These are phyloP conservation scores for Ibidorhyncha struthersii DNA, from an alignment of 2,113 vertebrate species.

Conservation along the genomic window DNA sequence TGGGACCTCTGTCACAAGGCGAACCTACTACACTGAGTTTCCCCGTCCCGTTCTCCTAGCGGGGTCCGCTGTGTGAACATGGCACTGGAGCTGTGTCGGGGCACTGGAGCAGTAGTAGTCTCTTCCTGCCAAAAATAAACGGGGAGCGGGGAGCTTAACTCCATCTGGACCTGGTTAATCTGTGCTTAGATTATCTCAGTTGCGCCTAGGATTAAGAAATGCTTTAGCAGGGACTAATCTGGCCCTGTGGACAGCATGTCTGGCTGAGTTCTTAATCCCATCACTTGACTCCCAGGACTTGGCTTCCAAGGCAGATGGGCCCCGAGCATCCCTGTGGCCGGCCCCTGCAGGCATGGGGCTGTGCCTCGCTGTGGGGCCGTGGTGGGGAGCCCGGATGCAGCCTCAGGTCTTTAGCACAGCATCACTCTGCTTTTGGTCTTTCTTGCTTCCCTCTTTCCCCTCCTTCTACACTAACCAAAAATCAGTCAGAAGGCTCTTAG, in stretches of 20 bases:
- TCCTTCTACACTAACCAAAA: neutral
- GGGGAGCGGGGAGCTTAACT: neutral
- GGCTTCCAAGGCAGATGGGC: neutral
- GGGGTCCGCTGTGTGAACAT: rapidly evolving
- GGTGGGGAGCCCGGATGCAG: rapidly evolving
- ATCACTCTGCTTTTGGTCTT: neutral
- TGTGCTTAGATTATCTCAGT: slow-evolving; percentile 24
- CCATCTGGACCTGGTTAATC: slow-evolving; percentile 46
- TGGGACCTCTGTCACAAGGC: neutral
- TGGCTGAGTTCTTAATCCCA: slow-evolving; percentile 9
- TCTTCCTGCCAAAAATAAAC: slow-evolving; percentile 1
- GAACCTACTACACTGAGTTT: neutral
- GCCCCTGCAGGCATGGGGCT: rapidly evolving
- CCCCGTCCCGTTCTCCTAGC: rapidly evolving
- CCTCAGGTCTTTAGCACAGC: neutral
- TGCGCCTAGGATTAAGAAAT: neutral
- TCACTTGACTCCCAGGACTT: neutral
- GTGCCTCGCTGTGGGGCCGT: neutral
- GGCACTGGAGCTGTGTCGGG: rapidly evolving
- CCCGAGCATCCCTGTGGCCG: rapidly evolving
- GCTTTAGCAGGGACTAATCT: neutral
- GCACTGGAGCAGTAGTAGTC: rapidly evolving
- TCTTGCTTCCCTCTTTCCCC: neutral
- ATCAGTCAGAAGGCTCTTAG: neutral
- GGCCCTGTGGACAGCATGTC: neutral